phyloP scores from a whole-genome alignment of 2,888 invertebrate species.

The Clitarchus hookeri region DNA sequence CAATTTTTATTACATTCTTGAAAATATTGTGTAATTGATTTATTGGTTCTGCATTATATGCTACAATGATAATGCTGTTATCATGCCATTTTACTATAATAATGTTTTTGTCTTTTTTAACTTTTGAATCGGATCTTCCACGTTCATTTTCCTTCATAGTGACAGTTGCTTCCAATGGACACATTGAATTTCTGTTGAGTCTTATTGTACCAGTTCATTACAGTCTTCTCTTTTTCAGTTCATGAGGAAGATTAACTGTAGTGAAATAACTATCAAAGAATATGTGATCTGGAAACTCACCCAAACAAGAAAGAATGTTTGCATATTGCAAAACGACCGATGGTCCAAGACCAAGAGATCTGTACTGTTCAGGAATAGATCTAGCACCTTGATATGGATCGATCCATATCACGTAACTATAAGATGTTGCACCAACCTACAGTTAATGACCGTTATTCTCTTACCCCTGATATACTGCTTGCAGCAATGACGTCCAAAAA shows the following conservation, averaged over 20 bases:
- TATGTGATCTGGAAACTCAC: too few relatives aligned
- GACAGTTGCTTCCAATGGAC: not conserved
- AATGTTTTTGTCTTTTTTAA: not conserved
- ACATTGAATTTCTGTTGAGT: not conserved
- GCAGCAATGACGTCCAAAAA: too few relatives aligned
- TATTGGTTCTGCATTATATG: not conserved
- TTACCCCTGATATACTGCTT: too few relatives aligned
- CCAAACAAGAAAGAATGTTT: too few relatives aligned
- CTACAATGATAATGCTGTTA: not conserved
- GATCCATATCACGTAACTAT: too few relatives aligned
- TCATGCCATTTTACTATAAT: not conserved
- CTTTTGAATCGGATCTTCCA: not conserved
- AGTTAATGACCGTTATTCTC: too few relatives aligned
- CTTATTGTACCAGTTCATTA: not conserved
- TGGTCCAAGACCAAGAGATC: too few relatives aligned
- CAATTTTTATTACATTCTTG: not conserved
- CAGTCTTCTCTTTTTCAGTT: not conserved
- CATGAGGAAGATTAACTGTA: not conserved
- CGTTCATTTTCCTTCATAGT: not conserved
- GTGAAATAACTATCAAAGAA: too few relatives aligned
- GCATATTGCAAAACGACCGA: too few relatives aligned
- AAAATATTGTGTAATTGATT: not conserved
- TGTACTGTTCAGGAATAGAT: too few relatives aligned
- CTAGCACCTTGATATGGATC: too few relatives aligned
- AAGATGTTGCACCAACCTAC: too few relatives aligned